Evolutionary conservation across 37 sponge, comb jelly and placozoan species (phyloP), one percentile per base, ranked within the genome.

Genomic region (Ianthella basta): DNA sequence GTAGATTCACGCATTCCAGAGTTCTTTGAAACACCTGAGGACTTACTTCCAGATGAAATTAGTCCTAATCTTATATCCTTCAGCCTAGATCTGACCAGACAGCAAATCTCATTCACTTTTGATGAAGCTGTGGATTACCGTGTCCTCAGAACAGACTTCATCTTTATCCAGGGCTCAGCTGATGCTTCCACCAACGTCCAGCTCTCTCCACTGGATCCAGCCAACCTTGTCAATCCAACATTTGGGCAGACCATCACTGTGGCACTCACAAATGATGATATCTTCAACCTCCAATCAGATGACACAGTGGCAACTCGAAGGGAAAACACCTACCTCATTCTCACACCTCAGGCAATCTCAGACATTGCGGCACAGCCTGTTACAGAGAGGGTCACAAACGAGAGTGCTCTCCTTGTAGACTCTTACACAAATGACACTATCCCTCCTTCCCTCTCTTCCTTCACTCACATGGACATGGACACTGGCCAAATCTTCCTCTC

Each of bases 121-220:
- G 92, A 97, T 83, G 97, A 97, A 63, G 92, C 91, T 25, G 86
- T 97, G 53, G 92, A 94, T 75, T 88, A 80, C 70, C 63, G 15
- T 0, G 85, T 70, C 19, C 87, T 93, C 65, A 85, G 83, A 23
- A 40, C 91, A 39, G 94, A 88, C 29, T 90, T 85, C 38, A 90
- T 93, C 55, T 59, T 82, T 40, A 87, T 93, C 36, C 91, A 90
- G 74, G 94, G 94, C 23, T n/a, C 73, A 0, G 41, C 30, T 34
- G 56, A 87, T 54, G 35, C 87, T 19, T 60, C 24, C n/a, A 34
- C 69, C 4, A 57, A 68, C 3, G 67, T 90, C 15, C 20, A 61
- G 10, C 70, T 93, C 0, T 84, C 69, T 65, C 80, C 91, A 18
- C 66, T 85, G 33, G 32, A 35, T 25, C 18, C 30, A 18, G 67